These are phyloP conservation scores for Stenodera caucasica DNA, from an alignment of 2,888 invertebrate genomes.

Conservation along the genomic window DNA sequence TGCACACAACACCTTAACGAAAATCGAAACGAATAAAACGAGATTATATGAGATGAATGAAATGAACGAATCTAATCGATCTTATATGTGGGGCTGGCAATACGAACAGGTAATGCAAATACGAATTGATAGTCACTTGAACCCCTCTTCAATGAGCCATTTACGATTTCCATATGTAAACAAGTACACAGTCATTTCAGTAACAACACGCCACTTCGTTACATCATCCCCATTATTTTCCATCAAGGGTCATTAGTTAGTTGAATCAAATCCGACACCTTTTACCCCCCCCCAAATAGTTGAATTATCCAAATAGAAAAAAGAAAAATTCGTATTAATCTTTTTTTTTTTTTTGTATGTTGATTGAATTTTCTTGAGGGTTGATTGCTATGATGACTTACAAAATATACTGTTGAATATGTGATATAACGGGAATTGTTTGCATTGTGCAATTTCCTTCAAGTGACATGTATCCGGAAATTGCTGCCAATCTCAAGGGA, in stretches of 20 bases:
- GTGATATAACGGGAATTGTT: constrained; percentile 51
- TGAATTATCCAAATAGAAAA: background rate
- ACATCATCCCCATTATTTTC: constrained; percentile 10
- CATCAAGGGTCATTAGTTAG: constrained; percentile 6
- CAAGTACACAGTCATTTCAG: background rate
- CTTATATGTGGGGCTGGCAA: constrained; percentile 7
- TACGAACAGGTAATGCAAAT: constrained; percentile 26
- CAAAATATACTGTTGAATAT: constrained; percentile 13
- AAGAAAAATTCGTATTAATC: background rate
- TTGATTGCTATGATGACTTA: constrained; percentile 3
- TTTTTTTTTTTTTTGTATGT: background rate
- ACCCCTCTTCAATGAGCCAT: constrained; percentile 23
- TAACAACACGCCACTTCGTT: constrained; percentile 10
- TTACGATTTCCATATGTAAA: constrained; percentile 14
- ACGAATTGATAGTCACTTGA: constrained; percentile 18
- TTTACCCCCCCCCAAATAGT: background rate
- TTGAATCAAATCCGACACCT: constrained; percentile 6
- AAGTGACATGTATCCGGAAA: constrained; percentile 57
- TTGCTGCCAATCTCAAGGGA: constrained; percentile 57
- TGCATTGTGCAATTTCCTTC: constrained; percentile 55
- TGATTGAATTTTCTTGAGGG: background rate
- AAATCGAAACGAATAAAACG: constrained; percentile 28
- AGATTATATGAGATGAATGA: constrained; percentile 24
- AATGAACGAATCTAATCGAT: constrained; percentile 29
- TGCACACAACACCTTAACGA: constrained; percentile 9